Conservation (phyloP, 2,113 vertebrate genomes). For the Oplegnathus fasciatus region DNA sequence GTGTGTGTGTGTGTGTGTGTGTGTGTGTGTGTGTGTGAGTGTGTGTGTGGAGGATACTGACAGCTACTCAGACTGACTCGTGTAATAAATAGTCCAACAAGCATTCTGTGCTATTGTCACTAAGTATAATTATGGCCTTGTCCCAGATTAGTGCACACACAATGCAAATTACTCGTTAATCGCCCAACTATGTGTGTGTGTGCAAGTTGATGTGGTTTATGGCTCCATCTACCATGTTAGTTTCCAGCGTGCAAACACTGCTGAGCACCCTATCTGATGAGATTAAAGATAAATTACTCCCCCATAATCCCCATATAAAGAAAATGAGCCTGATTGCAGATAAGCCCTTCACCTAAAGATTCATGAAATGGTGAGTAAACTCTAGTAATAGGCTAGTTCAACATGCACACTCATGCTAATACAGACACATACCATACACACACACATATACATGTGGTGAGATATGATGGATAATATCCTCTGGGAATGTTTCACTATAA, state of each 20-base stretch:
- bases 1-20: not conserved
- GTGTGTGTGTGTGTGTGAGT: slow-evolving; percentile 2
- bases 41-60: slow-evolving; percentile 25
- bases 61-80: slow-evolving; percentile 27
- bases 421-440: not conserved
- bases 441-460: not conserved
- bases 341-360: slow-evolving; percentile 65
- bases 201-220: not conserved
- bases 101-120: slow-evolving; percentile 47
- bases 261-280: slow-evolving; percentile 64
- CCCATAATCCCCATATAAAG: slow-evolving; percentile 63
- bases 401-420: slow-evolving; percentile 3
- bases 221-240: slow-evolving; percentile 23
- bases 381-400: not conserved
- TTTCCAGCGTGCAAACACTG: slow-evolving; percentile 39
- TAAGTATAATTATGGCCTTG: slow-evolving; percentile 61
- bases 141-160: slow-evolving; percentile 61
- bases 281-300: slow-evolving; percentile 76
- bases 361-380: slow-evolving; percentile 37
- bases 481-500: slow-evolving; percentile 47
- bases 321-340: slow-evolving; percentile 63
- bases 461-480: slow-evolving; percentile 50
- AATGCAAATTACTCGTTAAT: slow-evolving; percentile 63
- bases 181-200: slow-evolving; percentile 2
- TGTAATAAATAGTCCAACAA: slow-evolving; percentile 56